A percentile compares a stretch with the other conserved stretches of the same genome.
These are phyloP conservation scores for Magallana ariakensis DNA, from an alignment of 1,140 invertebrate species.

Conservation along the genomic window DNA sequence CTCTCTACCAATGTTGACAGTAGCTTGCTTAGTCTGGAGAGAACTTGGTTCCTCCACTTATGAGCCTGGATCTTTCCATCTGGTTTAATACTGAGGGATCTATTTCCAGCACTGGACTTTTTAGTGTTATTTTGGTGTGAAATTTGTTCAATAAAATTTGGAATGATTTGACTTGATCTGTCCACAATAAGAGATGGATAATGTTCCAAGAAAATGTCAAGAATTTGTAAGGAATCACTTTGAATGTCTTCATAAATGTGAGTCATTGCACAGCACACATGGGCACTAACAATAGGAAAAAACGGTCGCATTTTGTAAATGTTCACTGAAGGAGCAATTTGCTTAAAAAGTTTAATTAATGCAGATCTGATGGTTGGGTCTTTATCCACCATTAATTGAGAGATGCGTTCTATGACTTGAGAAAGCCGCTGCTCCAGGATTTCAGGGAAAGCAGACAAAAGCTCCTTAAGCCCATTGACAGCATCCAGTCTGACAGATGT, in stretches of 20 bases:
- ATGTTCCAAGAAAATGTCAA: constrained; percentile 84
- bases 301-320: constrained; percentile 83
- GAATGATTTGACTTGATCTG: constrained; percentile 85
- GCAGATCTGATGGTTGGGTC: constrained; percentile 86
- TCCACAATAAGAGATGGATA: constrained; percentile 83
- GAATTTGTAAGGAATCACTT: constrained; percentile 88
- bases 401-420: constrained; percentile 85
- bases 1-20: constrained; percentile 48
- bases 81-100: constrained; percentile 68
- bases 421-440: constrained; percentile 84
- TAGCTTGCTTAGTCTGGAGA: constrained; percentile 68
- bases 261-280: constrained; percentile 91
- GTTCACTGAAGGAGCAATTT: constrained; percentile 82
- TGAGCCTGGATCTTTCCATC: constrained; percentile 68
- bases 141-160: constrained; percentile 90
- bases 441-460: constrained; percentile 82
- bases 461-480: constrained; percentile 86
- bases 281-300: constrained; percentile 87
- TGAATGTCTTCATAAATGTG: constrained; percentile 89
- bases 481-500: constrained; percentile 85
- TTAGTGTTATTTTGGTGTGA: constrained; percentile 65
- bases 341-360: constrained; percentile 85
- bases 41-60: constrained; percentile 72
- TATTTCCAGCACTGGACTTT: constrained; percentile 52
- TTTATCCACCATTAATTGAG: constrained; percentile 86